These are phyloP conservation scores for Prietella phreatophila DNA, from an alignment of 2,113 vertebrate species.

Conservation along the genomic window DNA sequence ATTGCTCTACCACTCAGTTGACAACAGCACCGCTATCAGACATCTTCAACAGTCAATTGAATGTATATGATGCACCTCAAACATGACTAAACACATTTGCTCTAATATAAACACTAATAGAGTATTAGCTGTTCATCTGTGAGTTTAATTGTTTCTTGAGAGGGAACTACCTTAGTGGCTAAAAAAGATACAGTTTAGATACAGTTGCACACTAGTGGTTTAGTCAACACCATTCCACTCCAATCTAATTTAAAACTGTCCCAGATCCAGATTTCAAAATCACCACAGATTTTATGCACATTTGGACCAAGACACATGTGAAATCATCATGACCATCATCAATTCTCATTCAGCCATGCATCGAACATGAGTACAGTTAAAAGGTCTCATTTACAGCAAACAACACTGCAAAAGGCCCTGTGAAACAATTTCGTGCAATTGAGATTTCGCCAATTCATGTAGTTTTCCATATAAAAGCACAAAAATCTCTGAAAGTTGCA, in stretches of 20 bases:
- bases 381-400: too few relatives aligned
- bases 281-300: too few relatives aligned
- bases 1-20: conserved; percentile 13
- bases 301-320: too few relatives aligned
- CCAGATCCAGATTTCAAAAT: neutral
- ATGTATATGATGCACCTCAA: neutral
- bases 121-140: neutral
- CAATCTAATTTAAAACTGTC: conserved; percentile 3
- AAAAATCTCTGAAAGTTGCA: too few relatives aligned
- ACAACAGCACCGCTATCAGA: neutral
- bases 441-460: too few relatives aligned
- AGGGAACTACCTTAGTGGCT: neutral
- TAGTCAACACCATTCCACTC: neutral
- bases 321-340: too few relatives aligned
- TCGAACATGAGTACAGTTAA: too few relatives aligned
- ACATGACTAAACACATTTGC: neutral
- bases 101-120: neutral
- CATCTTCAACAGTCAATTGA: neutral
- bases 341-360: too few relatives aligned
- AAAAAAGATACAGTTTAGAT: neutral
- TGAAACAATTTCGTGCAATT: too few relatives aligned
- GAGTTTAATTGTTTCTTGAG: neutral
- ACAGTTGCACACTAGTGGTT: neutral
- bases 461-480: too few relatives aligned
- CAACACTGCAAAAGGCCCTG: too few relatives aligned